Evolutionary conservation across 2,797 vertebrate genomes (phyloP).

Genomic region (Ataeniobius toweri): DNA sequence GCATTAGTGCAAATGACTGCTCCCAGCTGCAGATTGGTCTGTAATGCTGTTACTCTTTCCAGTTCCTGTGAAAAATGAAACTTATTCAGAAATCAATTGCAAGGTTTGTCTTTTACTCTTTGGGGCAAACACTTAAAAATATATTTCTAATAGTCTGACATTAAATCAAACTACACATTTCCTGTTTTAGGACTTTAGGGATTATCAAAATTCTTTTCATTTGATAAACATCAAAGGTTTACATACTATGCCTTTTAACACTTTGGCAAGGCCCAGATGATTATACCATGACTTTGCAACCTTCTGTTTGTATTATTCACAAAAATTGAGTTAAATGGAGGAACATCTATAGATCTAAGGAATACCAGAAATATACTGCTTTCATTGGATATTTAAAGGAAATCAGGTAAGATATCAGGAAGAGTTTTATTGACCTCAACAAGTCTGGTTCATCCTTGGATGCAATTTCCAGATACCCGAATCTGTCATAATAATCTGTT

Average conservation of each 20-base stretch:
- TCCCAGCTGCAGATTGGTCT: constrained; percentile 92
- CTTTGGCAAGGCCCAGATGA: neutral
- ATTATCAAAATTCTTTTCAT: neutral
- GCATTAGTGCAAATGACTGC: constrained; percentile 97
- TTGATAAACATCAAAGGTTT: neutral
- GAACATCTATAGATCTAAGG: neutral
- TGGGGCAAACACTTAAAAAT: too few species aligned
- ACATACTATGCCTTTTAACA: neutral
- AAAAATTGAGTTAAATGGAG: neutral
- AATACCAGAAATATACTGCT: neutral
- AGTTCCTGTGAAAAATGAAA: constrained; percentile 84
- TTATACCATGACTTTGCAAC: neutral
- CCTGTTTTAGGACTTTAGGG: too few species aligned
- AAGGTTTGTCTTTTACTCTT: neutral
- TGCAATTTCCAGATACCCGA: neutral
- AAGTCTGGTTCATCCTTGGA: neutral
- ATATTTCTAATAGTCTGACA: too few species aligned
- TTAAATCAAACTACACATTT: too few species aligned
- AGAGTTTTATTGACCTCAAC: neutral
- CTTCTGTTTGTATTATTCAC: neutral
- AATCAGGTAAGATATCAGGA: neutral
- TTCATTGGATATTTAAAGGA: neutral
- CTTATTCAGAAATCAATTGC: neutral
- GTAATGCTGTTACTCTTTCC: constrained; percentile 93
- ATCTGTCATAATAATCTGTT: neutral